Base-by-base conservation (phyloP, 2,113 vertebrate species). In the Anarrhichthys ocellatus region DNA sequence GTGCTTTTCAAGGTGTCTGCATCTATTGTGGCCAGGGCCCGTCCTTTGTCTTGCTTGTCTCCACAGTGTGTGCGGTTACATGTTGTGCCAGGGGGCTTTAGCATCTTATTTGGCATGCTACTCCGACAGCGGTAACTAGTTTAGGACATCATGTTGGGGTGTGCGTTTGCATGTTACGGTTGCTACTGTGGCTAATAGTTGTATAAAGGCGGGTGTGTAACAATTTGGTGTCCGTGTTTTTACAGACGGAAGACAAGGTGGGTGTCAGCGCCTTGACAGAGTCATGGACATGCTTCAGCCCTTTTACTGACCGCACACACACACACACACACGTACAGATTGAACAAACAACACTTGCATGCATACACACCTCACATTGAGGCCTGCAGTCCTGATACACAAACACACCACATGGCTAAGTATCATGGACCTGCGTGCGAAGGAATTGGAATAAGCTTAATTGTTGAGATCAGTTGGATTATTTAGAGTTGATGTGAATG, bases 211-310 rank as follows among this genome's bases (percentile, higher is more conserved):
- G 38, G 84, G 76, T 85, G 80, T 93, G 91, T 95, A 95, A 95
- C 88, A 38, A 61, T 93, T 87, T 93, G 83, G 85, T 95, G 84
- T 95, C 92, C 93, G 76, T 96, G 94, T 96, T 95, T 95, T 95
- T 90, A 66, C 95, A 96, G 95, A 95, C 93, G 86, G 92, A 96
- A 94, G 94, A 88, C 93, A 94, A 96, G 95, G 95, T 96, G 93
- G 95, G 95, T 95, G 88, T 91, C 88, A 76, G 77, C 92, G 83
- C 91, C 93, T 88, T 92, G 92, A 93, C 90, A 81, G 94, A 91
- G 86, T 89, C 40, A 86, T 64, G 94, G 95, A 95, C 89, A 85
- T 87, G 88, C 92, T 88, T 86, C 93, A 90, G 93, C 84, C 91
- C 90, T 87, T 81, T 90, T 75, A 83, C 83, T 90, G 79, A 91